Evolutionary conservation across 2,888 invertebrate genomes (phyloP), one percentile per base, ranked within the genome.

Genomic region (Sympetrum striolatum): DNA sequence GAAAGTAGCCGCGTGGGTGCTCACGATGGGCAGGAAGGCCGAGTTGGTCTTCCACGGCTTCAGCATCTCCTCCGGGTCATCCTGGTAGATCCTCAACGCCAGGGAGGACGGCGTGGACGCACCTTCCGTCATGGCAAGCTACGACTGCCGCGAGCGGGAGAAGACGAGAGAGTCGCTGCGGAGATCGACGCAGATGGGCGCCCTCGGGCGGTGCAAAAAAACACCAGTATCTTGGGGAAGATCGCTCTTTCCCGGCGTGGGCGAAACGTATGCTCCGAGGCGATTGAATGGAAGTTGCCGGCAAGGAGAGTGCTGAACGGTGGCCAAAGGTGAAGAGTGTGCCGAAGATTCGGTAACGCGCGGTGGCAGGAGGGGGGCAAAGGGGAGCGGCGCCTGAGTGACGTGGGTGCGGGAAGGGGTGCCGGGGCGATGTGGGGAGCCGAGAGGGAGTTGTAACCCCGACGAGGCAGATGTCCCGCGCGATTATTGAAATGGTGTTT

Each of bases 1-100:
- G 92, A 94, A 93, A 0, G 93, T 93, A 81, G 93, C 91, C 15
- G 93, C 92, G 91, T 93, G 93, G 8, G 93, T 93, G 90, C 92
- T 91, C 81, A 93, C 91, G 90, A 93, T 93, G 79, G 93, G 92
- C 86, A 92, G 91, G 91, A 93, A 93, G 53, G 92, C 92, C 10
- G 92, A 92, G 90, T 93, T 93, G 44, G 91, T 92, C 82, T 91
- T 91, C 90, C 92, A 92, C 10, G 93, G 93, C 90, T 92, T 92
- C 60, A 93, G 91, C 93, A 93, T 93, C 90, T 93, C 93, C 91
- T 92, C 92, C 4, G 93, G 93, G 90, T 92, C 91, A 3, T 91
- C 90, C 90, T 92, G 91, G 90, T 48, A 92, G 58, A 91, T 81
- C 73, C 60, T 86, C 37, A 86, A n/a, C 73, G 73, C 73, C 60